Base-by-base conservation (phyloP, 2,113 vertebrate genomes). In the Xyrauchen texanus region DNA sequence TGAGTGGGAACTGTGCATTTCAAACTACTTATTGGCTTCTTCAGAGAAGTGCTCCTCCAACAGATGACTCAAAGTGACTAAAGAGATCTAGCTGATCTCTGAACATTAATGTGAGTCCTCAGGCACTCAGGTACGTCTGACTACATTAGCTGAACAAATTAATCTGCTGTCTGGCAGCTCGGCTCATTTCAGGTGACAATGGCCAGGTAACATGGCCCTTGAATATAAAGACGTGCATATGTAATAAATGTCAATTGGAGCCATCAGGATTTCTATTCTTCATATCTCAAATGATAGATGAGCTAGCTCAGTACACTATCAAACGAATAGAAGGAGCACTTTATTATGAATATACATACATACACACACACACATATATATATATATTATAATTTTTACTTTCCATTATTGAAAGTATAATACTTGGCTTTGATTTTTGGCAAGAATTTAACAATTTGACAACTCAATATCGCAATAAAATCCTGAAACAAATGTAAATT, bases 1-100 rank as follows among this genome's bases (percentile, higher is more conserved):
- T 44, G 16, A 70, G 15, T 2, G 4, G 6, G 21, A 42, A 21
- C 68, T 57, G 52, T n/a, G 12, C 52, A 55, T 57, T 16, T 21
- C 34, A 55, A 70, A 44, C 10, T 44, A 42, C 67, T 7, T 68
- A 49, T 34, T 6, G 47, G 15, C 12, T 70, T 57, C 66, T 53
- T 77, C 55, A 74, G 81, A 77, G 52, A 60, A n/a, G 51, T 60
- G 82, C 76, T 71, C 13, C 73, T 80, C 1, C 5, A 58, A 11
- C 68, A 61, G 71, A 78, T 11, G 61, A 76, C 68, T 78, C 81
- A 79, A 61, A 77, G 78, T 74, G 12, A 42, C 51, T 66, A 68
- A 10, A n/a, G n/a, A n/a, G n/a, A 34, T 73, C 77, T 60, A 72
- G 11, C 3, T 80, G 71, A 60, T 74, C 68, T 79, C 49, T 47